Conservation (phyloP, 1,140 invertebrate species). For the Eriocheir sinensis region DNA sequence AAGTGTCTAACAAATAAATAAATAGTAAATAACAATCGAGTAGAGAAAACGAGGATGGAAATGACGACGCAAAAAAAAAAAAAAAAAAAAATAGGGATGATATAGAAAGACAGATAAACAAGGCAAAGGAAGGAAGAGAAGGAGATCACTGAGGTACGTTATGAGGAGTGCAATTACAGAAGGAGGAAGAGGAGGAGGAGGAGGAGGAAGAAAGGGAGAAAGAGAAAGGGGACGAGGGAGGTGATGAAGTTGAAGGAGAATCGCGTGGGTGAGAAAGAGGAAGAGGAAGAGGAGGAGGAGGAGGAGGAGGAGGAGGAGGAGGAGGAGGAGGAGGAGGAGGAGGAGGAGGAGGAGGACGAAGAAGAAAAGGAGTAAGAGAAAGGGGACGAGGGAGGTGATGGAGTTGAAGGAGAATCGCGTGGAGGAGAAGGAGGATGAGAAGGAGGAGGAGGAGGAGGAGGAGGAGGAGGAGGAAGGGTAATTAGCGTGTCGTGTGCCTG, state of each 20-base stretch:
- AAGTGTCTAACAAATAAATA: too few relatives aligned
- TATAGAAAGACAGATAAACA: neutral
- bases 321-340: neutral
- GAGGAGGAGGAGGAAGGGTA: slow-evolving; percentile 7
- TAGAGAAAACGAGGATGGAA: too few relatives aligned
- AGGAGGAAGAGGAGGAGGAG: neutral
- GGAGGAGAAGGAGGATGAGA: neutral
- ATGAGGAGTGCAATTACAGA: too few relatives aligned
- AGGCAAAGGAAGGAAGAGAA: neutral
- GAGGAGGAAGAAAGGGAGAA: neutral
- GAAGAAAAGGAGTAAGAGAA: too few relatives aligned
- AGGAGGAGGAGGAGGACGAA: neutral
- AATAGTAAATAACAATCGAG: too few relatives aligned
- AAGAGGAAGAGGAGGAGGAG: neutral
- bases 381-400: too few relatives aligned
- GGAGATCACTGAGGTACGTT: too few relatives aligned
- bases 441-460: neutral
- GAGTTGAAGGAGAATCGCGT: too few relatives aligned
- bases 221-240: too few relatives aligned
- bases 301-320: neutral
- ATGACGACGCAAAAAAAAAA: too few relatives aligned
- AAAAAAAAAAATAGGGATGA: too few relatives aligned
- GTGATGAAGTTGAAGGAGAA: too few relatives aligned
- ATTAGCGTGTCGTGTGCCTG: neutral
- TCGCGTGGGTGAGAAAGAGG: neutral